Evolutionary conservation across 2,113 vertebrate genomes (phyloP), one percentile per base, ranked within the genome.

Genomic region (Clinocottus analis): DNA sequence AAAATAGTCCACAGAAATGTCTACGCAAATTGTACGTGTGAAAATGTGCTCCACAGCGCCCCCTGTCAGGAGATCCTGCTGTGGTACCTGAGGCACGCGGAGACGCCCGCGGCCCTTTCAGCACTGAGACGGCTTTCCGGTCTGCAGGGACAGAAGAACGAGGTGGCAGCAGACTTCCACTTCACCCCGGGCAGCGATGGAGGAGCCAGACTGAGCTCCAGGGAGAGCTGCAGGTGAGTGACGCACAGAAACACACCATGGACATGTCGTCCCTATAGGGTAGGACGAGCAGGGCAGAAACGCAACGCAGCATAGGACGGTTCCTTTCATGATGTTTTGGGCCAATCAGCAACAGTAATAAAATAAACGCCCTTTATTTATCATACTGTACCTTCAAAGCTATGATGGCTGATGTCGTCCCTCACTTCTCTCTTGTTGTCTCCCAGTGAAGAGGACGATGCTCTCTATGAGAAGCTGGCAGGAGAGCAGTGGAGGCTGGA

Each of bases 51-150:
- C 79, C 79, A 61, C 91, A 99, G 98, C 17, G 93, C 93, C 70
- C 92, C 85, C 0, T 98, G 97, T 91, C 96, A 96, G 94, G 97
- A 98, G 87, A 95, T 97, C 77, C 75, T 99, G 87, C 85, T 97
- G 60, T 98, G 97, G 98, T 97, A 95, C 89, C 89, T 99, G 87
- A 92, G 92, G 77, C 95, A 96, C 61, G 69, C 92, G 0, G 95
- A 96, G 63, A 68, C 82, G 4, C 82, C 83, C 25, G 83, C 43
- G 9, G 94, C 95, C 0, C 81, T 97, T 41, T 53, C 86, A 0
- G 82, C 85, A 4, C 93, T 99, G 83, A 93, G 93, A 85, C 92
- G 89, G 27, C 89, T 99, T 0, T 94, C 91, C 0, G 90, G 95
- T 49, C 90, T 98, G 61, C 88, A 91, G 53, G 77, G 23, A 71